These are phyloP conservation scores for Aulostomus chinensis DNA, from an alignment of 2,797 vertebrate genomes.

Conservation along the genomic window DNA sequence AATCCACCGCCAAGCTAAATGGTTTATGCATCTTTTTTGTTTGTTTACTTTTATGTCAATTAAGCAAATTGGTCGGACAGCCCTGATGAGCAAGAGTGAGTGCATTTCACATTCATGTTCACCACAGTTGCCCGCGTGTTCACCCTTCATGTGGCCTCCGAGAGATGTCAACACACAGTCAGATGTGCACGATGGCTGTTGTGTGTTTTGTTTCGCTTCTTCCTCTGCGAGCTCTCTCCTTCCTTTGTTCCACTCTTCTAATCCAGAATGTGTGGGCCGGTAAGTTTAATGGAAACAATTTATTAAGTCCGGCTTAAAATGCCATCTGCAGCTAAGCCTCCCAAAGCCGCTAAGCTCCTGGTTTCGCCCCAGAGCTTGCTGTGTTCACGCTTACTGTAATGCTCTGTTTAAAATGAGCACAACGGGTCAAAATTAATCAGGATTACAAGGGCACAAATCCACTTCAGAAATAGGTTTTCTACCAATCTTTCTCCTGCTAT, in stretches of 20 bases:
- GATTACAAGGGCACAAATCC: constrained; percentile 87
- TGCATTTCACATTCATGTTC: constrained; percentile 51
- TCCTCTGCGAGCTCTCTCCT: constrained; percentile 70
- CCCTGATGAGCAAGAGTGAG: constrained; percentile 59
- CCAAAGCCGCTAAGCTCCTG: constrained; percentile 85
- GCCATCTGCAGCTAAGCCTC: constrained; percentile 88
- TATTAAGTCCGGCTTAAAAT: constrained; percentile 89
- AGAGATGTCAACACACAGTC: constrained; percentile 62
- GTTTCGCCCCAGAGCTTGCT: constrained; percentile 80
- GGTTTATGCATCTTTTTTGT: constrained; percentile 71
- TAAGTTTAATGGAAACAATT: constrained; percentile 90
- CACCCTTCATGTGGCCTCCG: constrained; percentile 60
- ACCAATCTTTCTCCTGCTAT: constrained; percentile 78
- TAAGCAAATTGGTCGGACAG: constrained; percentile 71
- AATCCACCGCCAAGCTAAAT: constrained; percentile 72
- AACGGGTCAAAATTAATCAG: constrained; percentile 89
- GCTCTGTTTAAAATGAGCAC: constrained; percentile 88
- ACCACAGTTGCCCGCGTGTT: constrained; percentile 46
- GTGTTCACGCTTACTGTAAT: constrained; percentile 86
- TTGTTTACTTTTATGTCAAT: constrained; percentile 75
- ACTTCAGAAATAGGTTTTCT: constrained; percentile 87
- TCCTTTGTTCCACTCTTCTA: constrained; percentile 82
- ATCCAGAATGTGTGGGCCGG: constrained; percentile 86
- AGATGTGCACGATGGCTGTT: constrained; percentile 59
- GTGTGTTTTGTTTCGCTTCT: constrained; percentile 45